Evolutionary conservation across 1,140 invertebrate species (phyloP).

Genomic region (Sinonovacula constricta): DNA sequence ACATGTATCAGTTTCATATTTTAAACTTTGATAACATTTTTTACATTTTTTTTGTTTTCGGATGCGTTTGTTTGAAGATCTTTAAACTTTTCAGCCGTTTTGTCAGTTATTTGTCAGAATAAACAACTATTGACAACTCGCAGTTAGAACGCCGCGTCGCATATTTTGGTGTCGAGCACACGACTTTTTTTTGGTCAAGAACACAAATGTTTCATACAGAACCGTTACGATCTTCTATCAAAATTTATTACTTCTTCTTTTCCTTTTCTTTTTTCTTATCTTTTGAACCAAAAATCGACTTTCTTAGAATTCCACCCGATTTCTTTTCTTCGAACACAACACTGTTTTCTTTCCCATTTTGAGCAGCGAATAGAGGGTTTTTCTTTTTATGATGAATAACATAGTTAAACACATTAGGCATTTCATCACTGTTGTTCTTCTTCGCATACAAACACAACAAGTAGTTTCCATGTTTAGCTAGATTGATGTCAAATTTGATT

Average conservation of each 20-base stretch:
- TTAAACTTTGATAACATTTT: too few species aligned
- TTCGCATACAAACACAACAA: slow-evolving; percentile 75
- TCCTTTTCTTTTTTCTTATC: slow-evolving; percentile 62
- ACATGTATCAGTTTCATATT: too few species aligned
- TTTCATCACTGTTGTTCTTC: slow-evolving; percentile 59
- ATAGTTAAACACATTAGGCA: slow-evolving; percentile 76
- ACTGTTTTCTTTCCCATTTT: slow-evolving; percentile 9
- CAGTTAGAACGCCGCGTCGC: too few species aligned
- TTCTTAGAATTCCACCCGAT: slow-evolving; percentile 24
- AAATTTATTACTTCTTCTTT: slow-evolving; percentile 41
- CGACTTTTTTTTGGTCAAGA: too few species aligned
- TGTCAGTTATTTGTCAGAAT: too few species aligned
- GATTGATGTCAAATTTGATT: slow-evolving; percentile 64
- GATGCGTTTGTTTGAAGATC: too few species aligned
- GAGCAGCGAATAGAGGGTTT: slow-evolving; percentile 14
- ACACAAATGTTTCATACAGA: too few species aligned
- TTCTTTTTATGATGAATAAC: slow-evolving; percentile 68
- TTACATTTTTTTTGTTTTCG: too few species aligned
- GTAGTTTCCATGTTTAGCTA: slow-evolving; percentile 73
- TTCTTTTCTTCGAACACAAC: slow-evolving; percentile 42
- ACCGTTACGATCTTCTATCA: too few species aligned
- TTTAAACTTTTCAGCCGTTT: too few species aligned
- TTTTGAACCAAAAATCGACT: slow-evolving; percentile 60
- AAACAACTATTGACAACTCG: too few species aligned
- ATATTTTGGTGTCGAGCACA: too few species aligned